Base-by-base conservation (phyloP, 2,888 invertebrate genomes). In the Steinernema scapterisci region DNA sequence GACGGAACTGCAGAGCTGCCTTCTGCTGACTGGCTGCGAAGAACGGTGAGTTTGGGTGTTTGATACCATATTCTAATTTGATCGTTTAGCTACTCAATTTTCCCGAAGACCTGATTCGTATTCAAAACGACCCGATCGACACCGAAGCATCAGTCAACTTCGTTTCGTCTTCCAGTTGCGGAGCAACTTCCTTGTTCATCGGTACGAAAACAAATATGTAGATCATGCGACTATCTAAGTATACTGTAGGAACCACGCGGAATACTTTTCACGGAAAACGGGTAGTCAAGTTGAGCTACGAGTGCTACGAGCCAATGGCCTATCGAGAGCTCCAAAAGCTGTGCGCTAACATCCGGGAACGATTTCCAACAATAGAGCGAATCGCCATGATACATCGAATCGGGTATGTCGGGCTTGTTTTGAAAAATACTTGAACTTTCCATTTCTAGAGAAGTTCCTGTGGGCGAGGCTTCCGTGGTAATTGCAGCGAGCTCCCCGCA, bases 281-380 rank as follows among this genome's bases (percentile, higher is more conserved):
- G 21, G 86, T 86, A 21, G 51, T 72, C 5, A 75, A 74, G 16
- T 79, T 86, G 21, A 80, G 80, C 21, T 86, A 86, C 75, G 86
- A 86, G 72, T 77, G 79, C 74, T 86, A 86, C 77, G 83, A 83
- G 45, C 76, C 80, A 38, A 86, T 86, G 86, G 86, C 85, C 0
- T 84, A 83, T n/a, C 70, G 73, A 27, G 84, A 84, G 71, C 63
- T 85, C 71, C 71, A 76, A 13, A 76, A 75, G 72, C 72, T 84
- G 45, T 85, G 84, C 43, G 38, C 48, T 3, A 45, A 31, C 19
- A 75, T 79, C 13, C 79, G 86, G 7, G 31, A 46, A 2, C 52
- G 72, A 21, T 77, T 75, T 63, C 80, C 80, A 0, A 75, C 79
- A 13, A 72, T 86, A 5, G 75, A 78, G 31, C 75, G 82, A 25